Percentiles rank a stretch among this genome's conserved stretches.
Evolutionary conservation across 2,797 vertebrate species (phyloP).

Genomic region (Schizopygopsis pylzovi): DNA sequence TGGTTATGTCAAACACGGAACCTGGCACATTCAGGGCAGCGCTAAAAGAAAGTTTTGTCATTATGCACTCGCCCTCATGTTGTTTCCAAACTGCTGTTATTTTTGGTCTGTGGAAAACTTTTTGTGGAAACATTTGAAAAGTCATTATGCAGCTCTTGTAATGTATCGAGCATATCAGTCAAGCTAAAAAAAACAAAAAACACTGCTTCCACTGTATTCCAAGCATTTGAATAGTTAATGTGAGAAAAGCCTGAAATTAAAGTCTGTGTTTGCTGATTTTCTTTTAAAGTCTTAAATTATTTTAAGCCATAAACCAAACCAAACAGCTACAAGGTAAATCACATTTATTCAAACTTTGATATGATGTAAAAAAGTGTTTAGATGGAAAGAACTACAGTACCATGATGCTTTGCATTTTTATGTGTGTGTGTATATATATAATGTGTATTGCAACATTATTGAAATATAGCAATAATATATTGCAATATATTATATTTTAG

Average conservation of each 20-base stretch:
- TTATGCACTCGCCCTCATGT: background rate
- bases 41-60: slow-evolving; percentile 1
- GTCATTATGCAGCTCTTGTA: background rate
- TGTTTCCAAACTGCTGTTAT: background rate
- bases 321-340: background rate
- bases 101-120: background rate
- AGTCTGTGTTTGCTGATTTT: background rate
- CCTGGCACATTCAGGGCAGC: slow-evolving; percentile 18
- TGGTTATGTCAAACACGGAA: slow-evolving; percentile 17
- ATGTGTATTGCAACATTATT: no score
- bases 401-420: no score
- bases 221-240: background rate
- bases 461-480: no score
- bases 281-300: background rate
- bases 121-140: background rate
- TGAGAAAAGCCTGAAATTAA: background rate
- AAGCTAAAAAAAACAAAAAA: background rate
- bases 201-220: background rate
- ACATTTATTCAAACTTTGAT: background rate
- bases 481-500: no score
- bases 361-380: background rate
- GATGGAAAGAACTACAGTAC: background rate
- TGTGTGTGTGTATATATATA: no score
- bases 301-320: background rate
- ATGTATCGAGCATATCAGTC: background rate